Base-by-base conservation (phyloP, 2,797 vertebrate species). In the Microctenopoma stevenorrisi region DNA sequence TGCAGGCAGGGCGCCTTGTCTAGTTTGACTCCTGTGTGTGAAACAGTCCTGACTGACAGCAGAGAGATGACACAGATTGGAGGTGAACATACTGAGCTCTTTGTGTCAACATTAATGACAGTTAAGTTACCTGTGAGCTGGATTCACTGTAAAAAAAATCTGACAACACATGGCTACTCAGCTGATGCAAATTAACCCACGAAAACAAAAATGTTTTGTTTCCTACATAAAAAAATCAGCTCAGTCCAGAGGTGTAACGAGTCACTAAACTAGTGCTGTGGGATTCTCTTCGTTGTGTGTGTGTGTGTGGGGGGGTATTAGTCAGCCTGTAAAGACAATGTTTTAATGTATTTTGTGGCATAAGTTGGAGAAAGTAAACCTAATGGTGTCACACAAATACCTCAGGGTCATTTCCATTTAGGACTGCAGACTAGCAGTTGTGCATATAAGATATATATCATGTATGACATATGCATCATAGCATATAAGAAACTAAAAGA, bases 11-110 rank as follows among this genome's bases (percentile, higher is more conserved):
- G 8, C 13, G 57, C 10, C 22, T 65, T 13, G 60, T 47, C 68
- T 76, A 4, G 38, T 25, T 33, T 42, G 55, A 58, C 69, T 72
- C 26, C 13, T 16, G 43, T 8, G 54, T 15, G 18, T 53, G 52
- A 61, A 42, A 10, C 12, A 0, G 18, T 10, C 37, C 30, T 52
- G 68, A 49, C 2, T 53, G 65, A 85, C 64, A 65, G 74, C 65
- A 55, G 64, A 47, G 50, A 55, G 65, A 56, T 54, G 47, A 66
- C 22, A 28, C 71, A 66, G 71, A 78, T 18, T 59, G 68, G 63
- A 75, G 81, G 64, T 78, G 60, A 72, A 62, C 0, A 47, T 54
- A 40, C 38, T 1, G 9, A 65, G 49, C 54, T 60, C 58, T 48
- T 16, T 71, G 30, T 47, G 40, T 38, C 22, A 26, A 5, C 7